These are phyloP conservation scores for Oxyura jamaicensis DNA, from an alignment of 2,113 vertebrate species.

Conservation along the genomic window DNA sequence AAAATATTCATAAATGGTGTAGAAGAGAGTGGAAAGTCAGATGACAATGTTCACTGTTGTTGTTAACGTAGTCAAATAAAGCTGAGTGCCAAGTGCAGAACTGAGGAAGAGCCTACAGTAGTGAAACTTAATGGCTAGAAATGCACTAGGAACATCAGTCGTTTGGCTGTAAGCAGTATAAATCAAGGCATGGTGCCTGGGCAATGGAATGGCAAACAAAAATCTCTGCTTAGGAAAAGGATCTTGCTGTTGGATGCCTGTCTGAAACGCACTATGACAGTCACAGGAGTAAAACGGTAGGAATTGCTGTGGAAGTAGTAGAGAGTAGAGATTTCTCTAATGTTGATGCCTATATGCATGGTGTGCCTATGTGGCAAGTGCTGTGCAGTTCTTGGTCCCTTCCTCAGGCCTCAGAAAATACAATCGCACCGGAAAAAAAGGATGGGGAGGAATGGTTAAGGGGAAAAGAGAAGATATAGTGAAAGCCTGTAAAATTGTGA, in stretches of 20 bases:
- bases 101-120: not conserved
- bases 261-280: not conserved
- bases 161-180: fast-evolving
- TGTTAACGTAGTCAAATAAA: not conserved
- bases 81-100: not conserved
- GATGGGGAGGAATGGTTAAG: not conserved
- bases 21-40: not conserved
- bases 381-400: not conserved
- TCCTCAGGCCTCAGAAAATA: not conserved
- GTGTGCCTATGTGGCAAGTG: not conserved
- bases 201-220: not conserved
- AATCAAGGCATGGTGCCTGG: not conserved
- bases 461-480: not conserved
- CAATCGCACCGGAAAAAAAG: not conserved
- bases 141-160: not conserved
- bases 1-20: not conserved
- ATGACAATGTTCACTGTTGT: not conserved
- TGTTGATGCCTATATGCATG: not conserved
- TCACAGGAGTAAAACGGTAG: not conserved
- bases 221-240: not conserved
- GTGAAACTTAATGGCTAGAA: not conserved
- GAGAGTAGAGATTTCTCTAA: not conserved
- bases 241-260: not conserved
- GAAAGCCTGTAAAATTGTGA: not conserved
- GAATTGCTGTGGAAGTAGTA: not conserved